Evolutionary conservation across 2,888 invertebrate species (phyloP).

Genomic region (Heterodera filipjevi): DNA sequence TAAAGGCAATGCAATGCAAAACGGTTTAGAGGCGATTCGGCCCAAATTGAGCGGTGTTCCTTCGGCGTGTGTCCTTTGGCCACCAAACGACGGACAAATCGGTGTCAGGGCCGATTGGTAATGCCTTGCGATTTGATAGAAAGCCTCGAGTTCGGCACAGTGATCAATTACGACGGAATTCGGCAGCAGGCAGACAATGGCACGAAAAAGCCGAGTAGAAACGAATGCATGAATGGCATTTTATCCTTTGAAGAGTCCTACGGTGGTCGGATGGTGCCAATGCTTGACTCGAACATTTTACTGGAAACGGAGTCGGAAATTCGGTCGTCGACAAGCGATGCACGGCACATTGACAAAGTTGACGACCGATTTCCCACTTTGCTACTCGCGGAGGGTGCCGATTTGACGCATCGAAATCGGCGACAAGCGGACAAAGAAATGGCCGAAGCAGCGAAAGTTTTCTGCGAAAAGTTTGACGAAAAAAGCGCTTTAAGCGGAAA

Average conservation of each 20-base stretch:
- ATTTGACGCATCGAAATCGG: neutral
- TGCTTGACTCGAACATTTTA: conserved; percentile 25
- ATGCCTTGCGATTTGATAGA: conserved; percentile 59
- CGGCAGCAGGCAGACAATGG: conserved; percentile 13
- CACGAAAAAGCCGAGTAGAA: conserved; percentile 1
- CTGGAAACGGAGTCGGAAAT: neutral
- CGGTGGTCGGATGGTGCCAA: neutral
- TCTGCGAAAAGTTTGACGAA: conserved; percentile 9
- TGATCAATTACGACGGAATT: conserved; percentile 23
- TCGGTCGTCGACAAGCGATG: neutral
- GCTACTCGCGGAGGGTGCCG: neutral
- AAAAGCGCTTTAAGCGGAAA: neutral
- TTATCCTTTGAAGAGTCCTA: neutral
- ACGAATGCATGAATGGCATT: neutral
- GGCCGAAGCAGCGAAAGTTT: neutral
- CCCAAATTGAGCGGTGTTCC: conserved; percentile 52
- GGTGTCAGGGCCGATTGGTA: conserved; percentile 39
- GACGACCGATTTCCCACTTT: neutral
- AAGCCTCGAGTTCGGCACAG: conserved; percentile 58
- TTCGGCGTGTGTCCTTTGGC: conserved; percentile 47
- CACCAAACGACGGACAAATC: conserved; percentile 27
- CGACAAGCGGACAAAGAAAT: neutral
- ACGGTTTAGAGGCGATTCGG: conserved; percentile 45
- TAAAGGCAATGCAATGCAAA: neutral
- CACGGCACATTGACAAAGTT: neutral